phyloP scores from a whole-genome alignment of 1,140 invertebrate species.

The Asobara japonica region DNA sequence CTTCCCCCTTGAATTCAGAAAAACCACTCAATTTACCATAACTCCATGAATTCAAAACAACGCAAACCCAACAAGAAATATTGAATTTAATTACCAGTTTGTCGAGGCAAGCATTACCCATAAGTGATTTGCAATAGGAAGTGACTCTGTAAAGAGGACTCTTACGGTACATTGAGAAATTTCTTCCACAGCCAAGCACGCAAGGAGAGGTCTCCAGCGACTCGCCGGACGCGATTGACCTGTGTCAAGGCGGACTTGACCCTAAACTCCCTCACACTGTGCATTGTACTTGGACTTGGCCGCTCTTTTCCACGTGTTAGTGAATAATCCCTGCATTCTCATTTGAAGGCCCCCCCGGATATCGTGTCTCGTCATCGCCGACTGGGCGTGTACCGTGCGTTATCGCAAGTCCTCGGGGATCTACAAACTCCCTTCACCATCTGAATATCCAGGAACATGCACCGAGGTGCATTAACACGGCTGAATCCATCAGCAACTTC shows the following conservation, averaged over 20 bases:
- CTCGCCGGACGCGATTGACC: slow-evolving; percentile 31
- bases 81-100: neutral
- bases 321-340: slow-evolving; percentile 5
- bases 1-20: no score
- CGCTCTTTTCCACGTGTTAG: neutral
- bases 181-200: neutral
- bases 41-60: no score
- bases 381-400: slow-evolving; percentile 1
- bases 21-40: no score
- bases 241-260: slow-evolving; percentile 33
- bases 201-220: neutral
- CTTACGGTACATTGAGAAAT: slow-evolving; percentile 31
- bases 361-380: slow-evolving; percentile 22
- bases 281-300: neutral
- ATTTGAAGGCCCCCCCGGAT: slow-evolving; percentile 2
- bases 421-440: neutral
- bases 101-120: neutral
- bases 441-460: neutral
- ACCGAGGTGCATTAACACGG: neutral
- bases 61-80: no score
- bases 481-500: slow-evolving; percentile 7
- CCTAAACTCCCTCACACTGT: neutral
- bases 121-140: slow-evolving; percentile 13
- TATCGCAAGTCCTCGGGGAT: slow-evolving; percentile 14
- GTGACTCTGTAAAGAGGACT: neutral